Evolutionary conservation across 2,113 vertebrate genomes (phyloP).

Genomic region (Suncus etruscus): DNA sequence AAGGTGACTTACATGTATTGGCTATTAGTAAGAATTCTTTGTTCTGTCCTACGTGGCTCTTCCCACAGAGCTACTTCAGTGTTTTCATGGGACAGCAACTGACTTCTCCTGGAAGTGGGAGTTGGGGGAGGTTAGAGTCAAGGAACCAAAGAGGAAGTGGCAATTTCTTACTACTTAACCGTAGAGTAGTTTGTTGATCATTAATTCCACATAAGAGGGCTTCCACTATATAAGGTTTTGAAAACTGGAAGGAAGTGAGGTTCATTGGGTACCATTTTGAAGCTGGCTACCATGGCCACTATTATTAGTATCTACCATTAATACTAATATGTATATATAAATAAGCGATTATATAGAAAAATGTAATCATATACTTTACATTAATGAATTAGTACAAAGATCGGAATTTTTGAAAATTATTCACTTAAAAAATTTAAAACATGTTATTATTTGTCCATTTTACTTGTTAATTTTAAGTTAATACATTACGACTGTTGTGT

Average conservation of each 20-base stretch:
- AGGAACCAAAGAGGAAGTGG: not conserved
- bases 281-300: not conserved
- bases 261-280: slow-evolving; percentile 21
- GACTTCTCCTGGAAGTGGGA: not conserved
- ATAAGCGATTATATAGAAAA: slow-evolving; percentile 12
- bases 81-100: not conserved
- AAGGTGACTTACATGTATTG: not conserved
- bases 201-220: slow-evolving; percentile 10
- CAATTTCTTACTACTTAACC: slow-evolving; percentile 32
- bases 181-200: not conserved
- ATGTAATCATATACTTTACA: slow-evolving; percentile 51
- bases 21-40: slow-evolving; percentile 23
- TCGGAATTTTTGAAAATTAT: slow-evolving; percentile 57
- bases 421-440: slow-evolving; percentile 46
- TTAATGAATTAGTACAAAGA: not conserved
- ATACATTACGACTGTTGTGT: not conserved
- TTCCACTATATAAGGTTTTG: not conserved
- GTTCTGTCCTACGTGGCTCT: slow-evolving; percentile 7
- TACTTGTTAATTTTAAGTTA: slow-evolving; percentile 27
- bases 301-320: slow-evolving; percentile 11
- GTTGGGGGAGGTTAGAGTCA: no score
- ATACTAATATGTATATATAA: slow-evolving; percentile 27
- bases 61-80: not conserved
- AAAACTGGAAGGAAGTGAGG: not conserved
- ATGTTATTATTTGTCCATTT: slow-evolving; percentile 13